Conservation (phyloP, 2,113 vertebrate species). For the Gymnorhina tibicen region DNA sequence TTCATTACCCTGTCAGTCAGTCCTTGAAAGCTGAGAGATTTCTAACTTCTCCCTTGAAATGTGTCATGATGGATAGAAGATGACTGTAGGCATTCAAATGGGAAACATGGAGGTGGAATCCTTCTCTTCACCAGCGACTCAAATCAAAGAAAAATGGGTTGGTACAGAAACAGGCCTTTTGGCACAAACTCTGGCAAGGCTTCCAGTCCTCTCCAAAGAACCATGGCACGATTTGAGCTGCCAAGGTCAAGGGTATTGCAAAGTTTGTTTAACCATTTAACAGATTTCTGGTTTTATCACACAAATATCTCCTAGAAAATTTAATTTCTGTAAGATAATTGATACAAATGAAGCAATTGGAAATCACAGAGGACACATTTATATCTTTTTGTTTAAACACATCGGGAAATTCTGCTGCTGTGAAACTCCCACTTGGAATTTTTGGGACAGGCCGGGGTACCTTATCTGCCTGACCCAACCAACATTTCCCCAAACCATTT, state of each 20-base stretch:
- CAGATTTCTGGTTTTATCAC: neutral
- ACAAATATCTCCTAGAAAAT: neutral
- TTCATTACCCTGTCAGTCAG: slow-evolving; percentile 23
- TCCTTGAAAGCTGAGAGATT: slow-evolving; percentile 34
- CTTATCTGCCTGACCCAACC: neutral
- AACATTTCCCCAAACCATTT: neutral
- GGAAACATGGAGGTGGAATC: neutral
- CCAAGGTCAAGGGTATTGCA: neutral
- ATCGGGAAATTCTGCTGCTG: neutral
- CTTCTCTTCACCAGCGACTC: neutral
- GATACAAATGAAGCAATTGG: neutral
- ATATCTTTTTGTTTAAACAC: neutral
- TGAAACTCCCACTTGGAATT: neutral
- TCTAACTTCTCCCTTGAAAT: slow-evolving; percentile 37
- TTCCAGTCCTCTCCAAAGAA: neutral
- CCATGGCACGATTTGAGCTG: neutral
- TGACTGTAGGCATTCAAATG: neutral
- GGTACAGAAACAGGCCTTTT: neutral
- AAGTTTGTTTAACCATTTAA: neutral
- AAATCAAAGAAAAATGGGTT: neutral
- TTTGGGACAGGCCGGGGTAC: neutral
- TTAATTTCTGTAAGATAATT: neutral
- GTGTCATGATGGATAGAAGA: slow-evolving; percentile 1
- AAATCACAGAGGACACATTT: neutral
- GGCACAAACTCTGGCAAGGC: neutral